phyloP scores from a whole-genome alignment of 92 coral and sea anemone genomes.

The Micromussa lordhowensis region DNA sequence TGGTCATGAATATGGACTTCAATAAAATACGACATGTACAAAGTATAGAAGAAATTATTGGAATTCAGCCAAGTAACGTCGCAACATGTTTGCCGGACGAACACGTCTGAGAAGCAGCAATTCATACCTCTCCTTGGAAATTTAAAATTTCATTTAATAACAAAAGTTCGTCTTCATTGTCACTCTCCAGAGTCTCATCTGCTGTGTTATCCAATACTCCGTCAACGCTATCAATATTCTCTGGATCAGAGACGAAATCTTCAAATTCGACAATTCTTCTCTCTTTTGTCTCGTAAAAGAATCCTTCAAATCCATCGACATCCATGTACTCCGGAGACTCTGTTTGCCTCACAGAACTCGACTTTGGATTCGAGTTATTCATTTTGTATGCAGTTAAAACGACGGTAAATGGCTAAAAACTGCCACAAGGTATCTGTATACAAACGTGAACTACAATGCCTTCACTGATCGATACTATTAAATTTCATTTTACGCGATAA shows the following conservation, averaged over 20 bases:
- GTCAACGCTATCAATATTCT: conserved; percentile 9
- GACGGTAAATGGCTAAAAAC: not conserved
- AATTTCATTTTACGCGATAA: conserved; percentile 17
- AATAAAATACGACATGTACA: not conserved
- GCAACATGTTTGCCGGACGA: not conserved
- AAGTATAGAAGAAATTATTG: not conserved
- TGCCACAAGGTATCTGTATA: not conserved
- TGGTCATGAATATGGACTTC: not conserved
- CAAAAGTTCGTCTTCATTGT: conserved; percentile 17
- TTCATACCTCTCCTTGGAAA: conserved; percentile 15
- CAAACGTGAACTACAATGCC: not conserved
- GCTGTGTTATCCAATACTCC: not conserved
- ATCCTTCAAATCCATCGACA: conserved; percentile 53
- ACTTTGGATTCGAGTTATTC: conserved; percentile 21
- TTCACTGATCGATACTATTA: not conserved
- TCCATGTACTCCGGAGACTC: conserved; percentile 59
- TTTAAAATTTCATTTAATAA: conserved; percentile 37
- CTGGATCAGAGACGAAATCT: conserved; percentile 15
- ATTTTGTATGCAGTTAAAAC: not conserved
- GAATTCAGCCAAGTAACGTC: not conserved
- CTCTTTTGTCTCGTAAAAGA: conserved; percentile 52
- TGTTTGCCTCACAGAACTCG: conserved; percentile 22
- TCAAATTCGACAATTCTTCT: conserved; percentile 41
- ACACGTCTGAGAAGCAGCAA: not conserved
- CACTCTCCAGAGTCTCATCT: conserved; percentile 2